Percentiles rank a stretch among this genome's conserved stretches.
Evolutionary conservation across 2,113 vertebrate genomes (phyloP).

Genomic region (Neoarius graeffei): DNA sequence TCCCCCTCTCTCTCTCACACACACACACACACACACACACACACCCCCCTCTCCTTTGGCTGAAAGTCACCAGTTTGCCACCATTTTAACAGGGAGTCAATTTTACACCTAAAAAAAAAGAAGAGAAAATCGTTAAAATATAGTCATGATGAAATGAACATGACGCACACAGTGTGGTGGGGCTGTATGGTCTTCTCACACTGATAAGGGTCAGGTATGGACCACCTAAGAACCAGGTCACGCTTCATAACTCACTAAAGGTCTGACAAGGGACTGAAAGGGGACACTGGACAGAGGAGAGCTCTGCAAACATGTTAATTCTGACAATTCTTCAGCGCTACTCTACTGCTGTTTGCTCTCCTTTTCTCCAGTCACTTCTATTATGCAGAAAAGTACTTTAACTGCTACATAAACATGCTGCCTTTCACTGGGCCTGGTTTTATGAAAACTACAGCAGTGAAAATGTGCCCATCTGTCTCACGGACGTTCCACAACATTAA

Average conservation of each 20-base stretch:
- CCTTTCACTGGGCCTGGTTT: not conserved
- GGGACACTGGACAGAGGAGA: not conserved
- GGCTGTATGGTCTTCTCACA: not conserved
- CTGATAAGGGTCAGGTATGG: not conserved
- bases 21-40: conserved; percentile 1
- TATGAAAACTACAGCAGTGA: not conserved
- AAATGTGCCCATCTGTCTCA: not conserved
- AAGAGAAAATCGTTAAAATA: not conserved
- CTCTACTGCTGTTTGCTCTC: conserved; percentile 14
- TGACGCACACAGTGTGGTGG: not conserved
- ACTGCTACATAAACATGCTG: conserved; percentile 7
- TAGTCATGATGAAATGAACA: not conserved
- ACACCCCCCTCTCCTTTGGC: conserved; percentile 16
- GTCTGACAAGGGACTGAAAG: conserved; percentile 13
- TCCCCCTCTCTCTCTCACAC: not conserved
- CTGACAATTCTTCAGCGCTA: not conserved
- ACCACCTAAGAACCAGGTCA: conserved; percentile 24
- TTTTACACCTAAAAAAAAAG: conserved; percentile 19
- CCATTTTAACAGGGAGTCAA: not conserved
- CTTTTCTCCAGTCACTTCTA: not conserved
- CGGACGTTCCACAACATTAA: not conserved
- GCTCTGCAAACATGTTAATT: not conserved
- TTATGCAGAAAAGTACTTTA: not conserved
- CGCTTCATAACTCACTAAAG: conserved; percentile 11
- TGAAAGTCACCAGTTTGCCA: conserved; percentile 8